Evolutionary conservation across 2,888 invertebrate genomes (phyloP).

Genomic region (Nephrotoma flavescens): DNA sequence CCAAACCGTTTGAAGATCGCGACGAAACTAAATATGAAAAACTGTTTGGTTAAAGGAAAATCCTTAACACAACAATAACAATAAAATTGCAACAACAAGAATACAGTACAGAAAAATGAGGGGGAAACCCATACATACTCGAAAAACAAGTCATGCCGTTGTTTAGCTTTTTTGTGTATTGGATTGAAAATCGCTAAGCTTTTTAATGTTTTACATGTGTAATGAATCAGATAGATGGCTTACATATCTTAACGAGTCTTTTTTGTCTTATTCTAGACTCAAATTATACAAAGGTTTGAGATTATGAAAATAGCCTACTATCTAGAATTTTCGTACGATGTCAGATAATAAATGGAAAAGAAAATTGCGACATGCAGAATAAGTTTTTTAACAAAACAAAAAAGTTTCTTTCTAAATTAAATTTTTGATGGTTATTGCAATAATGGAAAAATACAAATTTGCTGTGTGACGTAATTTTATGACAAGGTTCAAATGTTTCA

Average conservation of each 20-base stretch:
- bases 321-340: not conserved
- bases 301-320: not conserved
- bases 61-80: not conserved
- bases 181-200: not conserved
- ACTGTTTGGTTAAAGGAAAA: not conserved
- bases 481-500: too few species aligned
- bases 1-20: not conserved
- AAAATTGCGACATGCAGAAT: not conserved
- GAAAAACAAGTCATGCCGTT: not conserved
- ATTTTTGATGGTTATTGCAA: too few species aligned
- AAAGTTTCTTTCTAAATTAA: too few species aligned
- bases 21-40: not conserved
- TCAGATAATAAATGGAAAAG: not conserved
- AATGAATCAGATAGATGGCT: not conserved
- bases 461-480: too few species aligned
- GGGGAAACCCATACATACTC: not conserved
- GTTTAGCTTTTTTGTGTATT: not conserved
- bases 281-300: too few species aligned
- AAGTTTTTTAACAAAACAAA: too few species aligned
- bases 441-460: too few species aligned
- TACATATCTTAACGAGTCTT: not conserved
- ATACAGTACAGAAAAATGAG: not conserved
- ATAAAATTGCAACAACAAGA: not conserved
- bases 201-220: not conserved
- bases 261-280: too few species aligned